Evolutionary conservation across 2,797 vertebrate genomes (phyloP).

Genomic region (Alca torda): DNA sequence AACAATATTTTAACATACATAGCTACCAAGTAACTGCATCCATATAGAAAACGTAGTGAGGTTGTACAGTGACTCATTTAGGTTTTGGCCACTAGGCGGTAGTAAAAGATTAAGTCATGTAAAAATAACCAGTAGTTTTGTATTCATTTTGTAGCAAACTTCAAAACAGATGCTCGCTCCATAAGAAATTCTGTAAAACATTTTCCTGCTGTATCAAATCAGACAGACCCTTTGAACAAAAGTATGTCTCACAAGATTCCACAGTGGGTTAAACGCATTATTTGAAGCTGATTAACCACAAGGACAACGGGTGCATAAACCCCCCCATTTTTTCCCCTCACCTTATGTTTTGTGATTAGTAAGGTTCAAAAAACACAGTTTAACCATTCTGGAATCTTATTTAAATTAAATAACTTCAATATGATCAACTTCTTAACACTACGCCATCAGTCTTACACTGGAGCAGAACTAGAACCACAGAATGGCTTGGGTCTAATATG

Average conservation of each 20-base stretch:
- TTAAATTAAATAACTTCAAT: not conserved
- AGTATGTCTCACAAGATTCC: not conserved
- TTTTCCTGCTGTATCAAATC: not conserved
- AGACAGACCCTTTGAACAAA: not conserved
- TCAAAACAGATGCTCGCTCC: not conserved
- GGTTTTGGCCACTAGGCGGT: constrained; percentile 27
- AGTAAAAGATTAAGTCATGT: constrained; percentile 10
- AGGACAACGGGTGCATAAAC: not conserved
- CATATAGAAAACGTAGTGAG: accelerated
- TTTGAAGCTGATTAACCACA: not conserved
- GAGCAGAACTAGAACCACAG: not conserved
- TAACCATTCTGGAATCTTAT: not conserved
- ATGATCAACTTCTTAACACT: not conserved
- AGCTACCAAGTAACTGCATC: not conserved
- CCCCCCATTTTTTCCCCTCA: accelerated
- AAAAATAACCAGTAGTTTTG: not conserved
- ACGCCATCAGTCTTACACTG: not conserved
- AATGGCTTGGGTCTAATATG: not conserved
- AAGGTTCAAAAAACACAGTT: not conserved
- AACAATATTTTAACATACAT: not conserved
- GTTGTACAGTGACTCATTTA: not conserved
- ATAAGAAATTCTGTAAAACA: not conserved
- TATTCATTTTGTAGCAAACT: not conserved
- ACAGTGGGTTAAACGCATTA: not conserved
- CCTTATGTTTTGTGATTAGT: not conserved